Evolutionary conservation across 2,113 vertebrate genomes (phyloP).

Genomic region (Todiramphus chloris): DNA sequence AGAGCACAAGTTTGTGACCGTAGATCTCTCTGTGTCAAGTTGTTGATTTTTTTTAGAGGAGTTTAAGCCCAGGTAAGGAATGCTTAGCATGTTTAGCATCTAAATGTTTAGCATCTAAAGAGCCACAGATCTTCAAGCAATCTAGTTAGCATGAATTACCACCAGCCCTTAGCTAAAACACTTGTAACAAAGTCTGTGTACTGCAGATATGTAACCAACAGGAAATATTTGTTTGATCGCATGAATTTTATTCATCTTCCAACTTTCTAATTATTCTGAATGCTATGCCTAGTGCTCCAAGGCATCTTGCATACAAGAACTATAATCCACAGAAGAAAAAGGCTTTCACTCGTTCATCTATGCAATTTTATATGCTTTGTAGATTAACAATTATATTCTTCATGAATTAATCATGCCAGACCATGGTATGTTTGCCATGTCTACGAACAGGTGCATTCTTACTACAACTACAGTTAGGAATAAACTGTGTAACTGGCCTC

Average conservation of each 20-base stretch:
- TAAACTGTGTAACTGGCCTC: neutral
- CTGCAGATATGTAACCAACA: neutral
- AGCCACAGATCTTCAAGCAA: neutral
- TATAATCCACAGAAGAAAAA: neutral
- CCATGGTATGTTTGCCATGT: neutral
- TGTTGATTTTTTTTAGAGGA: neutral
- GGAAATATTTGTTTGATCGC: neutral
- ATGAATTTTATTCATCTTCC: neutral
- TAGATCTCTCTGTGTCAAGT: neutral
- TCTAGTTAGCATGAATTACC: neutral
- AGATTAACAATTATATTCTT: neutral
- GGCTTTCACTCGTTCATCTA: neutral
- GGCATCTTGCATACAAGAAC: neutral
- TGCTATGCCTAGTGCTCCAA: neutral
- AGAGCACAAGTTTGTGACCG: neutral
- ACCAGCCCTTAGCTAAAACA: neutral
- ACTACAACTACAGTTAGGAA: neutral
- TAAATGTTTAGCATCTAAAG: neutral
- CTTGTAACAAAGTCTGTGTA: neutral
- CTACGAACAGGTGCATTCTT: neutral
- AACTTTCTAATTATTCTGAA: neutral
- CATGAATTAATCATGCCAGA: neutral
- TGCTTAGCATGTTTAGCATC: neutral
- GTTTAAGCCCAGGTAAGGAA: constrained; percentile 22
- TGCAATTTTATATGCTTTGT: neutral